Evolutionary conservation across 2,888 invertebrate species (phyloP).

Genomic region (Ypsolopha sequella): DNA sequence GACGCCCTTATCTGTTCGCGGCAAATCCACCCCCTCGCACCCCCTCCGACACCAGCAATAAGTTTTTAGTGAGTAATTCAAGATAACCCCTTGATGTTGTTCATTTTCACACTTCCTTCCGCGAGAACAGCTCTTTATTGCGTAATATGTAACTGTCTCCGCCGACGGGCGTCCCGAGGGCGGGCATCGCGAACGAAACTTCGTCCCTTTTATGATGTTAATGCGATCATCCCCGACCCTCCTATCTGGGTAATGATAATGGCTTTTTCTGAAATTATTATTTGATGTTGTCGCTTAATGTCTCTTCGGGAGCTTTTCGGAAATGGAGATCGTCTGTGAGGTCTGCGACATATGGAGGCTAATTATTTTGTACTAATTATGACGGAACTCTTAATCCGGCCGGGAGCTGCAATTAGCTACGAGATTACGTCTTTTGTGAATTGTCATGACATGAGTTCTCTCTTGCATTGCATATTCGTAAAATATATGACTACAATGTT

Average conservation of each 20-base stretch:
- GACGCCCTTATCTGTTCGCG: slow-evolving; percentile 70
- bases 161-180: slow-evolving; percentile 62
- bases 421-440: too few species aligned
- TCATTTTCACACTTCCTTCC: slow-evolving; percentile 72
- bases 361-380: neutral
- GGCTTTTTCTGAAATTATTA: slow-evolving; percentile 68
- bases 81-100: slow-evolving; percentile 71
- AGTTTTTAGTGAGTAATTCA: slow-evolving; percentile 71
- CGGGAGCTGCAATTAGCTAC: too few species aligned
- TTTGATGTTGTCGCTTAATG: slow-evolving; percentile 62
- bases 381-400: too few species aligned
- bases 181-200: slow-evolving; percentile 40
- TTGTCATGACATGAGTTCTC: too few species aligned
- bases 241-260: slow-evolving; percentile 66
- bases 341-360: neutral
- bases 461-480: neutral
- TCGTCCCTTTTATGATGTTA: slow-evolving; percentile 67
- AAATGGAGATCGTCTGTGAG: neutral
- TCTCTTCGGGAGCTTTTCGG: neutral
- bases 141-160: slow-evolving; percentile 69
- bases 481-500: neutral
- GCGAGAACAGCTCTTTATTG: slow-evolving; percentile 71
- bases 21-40: slow-evolving; percentile 47
- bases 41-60: slow-evolving; percentile 43
- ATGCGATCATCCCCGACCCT: slow-evolving; percentile 65